Evolutionary conservation across 2,888 invertebrate species (phyloP), one percentile per base, ranked within the genome.

Genomic region (Galerucella nymphaeae): DNA sequence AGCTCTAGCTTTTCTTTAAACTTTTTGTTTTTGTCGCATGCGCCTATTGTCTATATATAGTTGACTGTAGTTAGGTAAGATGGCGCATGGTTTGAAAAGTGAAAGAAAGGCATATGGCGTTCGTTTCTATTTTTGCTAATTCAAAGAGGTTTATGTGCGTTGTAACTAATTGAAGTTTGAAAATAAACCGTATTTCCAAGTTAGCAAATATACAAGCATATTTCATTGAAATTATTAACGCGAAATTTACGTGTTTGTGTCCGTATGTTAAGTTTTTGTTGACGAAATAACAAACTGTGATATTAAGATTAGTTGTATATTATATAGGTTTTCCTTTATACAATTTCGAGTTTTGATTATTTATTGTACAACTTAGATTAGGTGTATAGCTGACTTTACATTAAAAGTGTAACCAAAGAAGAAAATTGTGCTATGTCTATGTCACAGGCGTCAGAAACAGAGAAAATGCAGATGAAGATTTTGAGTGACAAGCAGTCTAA

Each of bases 31-130:
- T 55, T 57, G 16, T 42, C 66, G 71, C 72, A 69, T 64, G 76
- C 71, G 72, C 69, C 48, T 57, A 48, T 20, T 18, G 59, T 57
- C 42, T 57, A 59, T 61, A 48, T 57, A 59, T 79, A 79, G 78
- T 79, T 79, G 69, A 66, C 74, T 64, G 65, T 67, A 73, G 57
- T 55, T 76, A 76, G 75, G 80, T 76, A 78, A 82, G 82, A 81
- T 81, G 81, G 78, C 78, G 77, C 75, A 73, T 72, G 71, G 76
- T 76, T 78, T 76, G 76, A 76, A 76, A 76, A 75, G 76, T 77
- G 80, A 80, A 82, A 80, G 78, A 82, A 82, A 83, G 80, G 83
- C 83, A 83, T 83, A 84, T 84, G 84, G 84, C 84, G 84, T 82
- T 81, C 82, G 81, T 83, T 83, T 81, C 80, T 81, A 83, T 82